A percentile compares a stretch with the other conserved stretches of the same genome.
These are phyloP conservation scores for Xiphophorus maculatus DNA, from an alignment of 2,113 vertebrate genomes.

Conservation along the genomic window DNA sequence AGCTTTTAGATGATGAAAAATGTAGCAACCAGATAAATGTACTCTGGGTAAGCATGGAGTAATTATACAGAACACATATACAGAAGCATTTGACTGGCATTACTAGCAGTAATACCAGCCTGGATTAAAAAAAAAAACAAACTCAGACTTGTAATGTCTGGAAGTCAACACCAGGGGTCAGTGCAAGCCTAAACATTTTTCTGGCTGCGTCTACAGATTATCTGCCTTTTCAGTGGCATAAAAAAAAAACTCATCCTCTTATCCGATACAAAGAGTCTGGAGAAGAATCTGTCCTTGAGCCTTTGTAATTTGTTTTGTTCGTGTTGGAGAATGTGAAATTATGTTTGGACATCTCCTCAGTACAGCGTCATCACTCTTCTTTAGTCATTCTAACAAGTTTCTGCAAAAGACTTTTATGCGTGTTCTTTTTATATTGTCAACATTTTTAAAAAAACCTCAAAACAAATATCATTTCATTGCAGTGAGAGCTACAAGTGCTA, in stretches of 20 bases:
- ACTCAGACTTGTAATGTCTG: conserved; percentile 6
- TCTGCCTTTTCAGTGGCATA: conserved; percentile 4
- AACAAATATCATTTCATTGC: neutral
- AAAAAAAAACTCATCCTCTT: conserved; percentile 27
- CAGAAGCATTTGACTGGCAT: no score
- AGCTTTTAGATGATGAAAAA: neutral
- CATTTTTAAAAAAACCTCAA: neutral
- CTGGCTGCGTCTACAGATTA: neutral
- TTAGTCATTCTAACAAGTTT: conserved; percentile 1
- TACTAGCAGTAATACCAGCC: neutral
- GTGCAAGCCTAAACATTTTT: conserved; percentile 23
- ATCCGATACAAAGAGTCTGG: conserved; percentile 12
- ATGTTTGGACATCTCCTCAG: neutral
- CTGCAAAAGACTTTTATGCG: no score
- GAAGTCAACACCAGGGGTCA: conserved; percentile 42
- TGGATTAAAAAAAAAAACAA: neutral
- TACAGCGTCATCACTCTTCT: conserved; percentile 13
- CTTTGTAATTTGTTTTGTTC: conserved; percentile 22
- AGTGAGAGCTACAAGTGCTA: neutral
- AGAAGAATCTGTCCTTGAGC: conserved; percentile 39
- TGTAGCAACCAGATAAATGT: neutral
- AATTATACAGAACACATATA: neutral
- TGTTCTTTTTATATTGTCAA: neutral
- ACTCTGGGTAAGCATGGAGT: neutral
- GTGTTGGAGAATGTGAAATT: neutral